Evolutionary conservation across 2,113 vertebrate genomes (phyloP), one percentile per base, ranked within the genome.

Genomic region (Pseudorhombus dupliciocellatus): DNA sequence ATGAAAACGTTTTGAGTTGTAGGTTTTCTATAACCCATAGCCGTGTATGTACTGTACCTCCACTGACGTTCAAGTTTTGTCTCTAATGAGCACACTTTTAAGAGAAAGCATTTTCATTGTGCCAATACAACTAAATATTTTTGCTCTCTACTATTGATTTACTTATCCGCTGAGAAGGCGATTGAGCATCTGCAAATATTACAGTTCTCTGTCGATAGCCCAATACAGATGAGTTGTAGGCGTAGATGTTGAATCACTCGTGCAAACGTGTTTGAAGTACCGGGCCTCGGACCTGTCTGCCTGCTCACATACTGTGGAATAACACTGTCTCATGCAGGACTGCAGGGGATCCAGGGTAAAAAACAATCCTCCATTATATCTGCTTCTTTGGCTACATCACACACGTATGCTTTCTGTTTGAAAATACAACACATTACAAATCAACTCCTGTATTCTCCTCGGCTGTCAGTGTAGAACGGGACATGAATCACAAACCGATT

Each of bases 121-220:
- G 91, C 91, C 91, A 90, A 91, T 84, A 85, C 83, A 84, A 65
- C 62, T 66, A 73, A 63, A 66, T 73, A 66, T 75, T 51, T 18
- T 74, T 79, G 50, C 69, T 70, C 66, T 76, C 59, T 78, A 88
- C 75, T 74, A 85, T 83, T 80, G 81, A 81, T 88, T 80, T 69
- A 66, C 40, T 63, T 61, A 57, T 54, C 54, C 24, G 52, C 66
- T 60, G 55, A 83, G 22, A 54, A 65, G 62, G 40, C 57, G 42
- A 76, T 26, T 70, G 37, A 84, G 66, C 54, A 78, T 61, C 30
- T 71, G 55, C 67, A 79, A 62, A 66, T 58, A n/a, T 67, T 12
- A 42, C 55, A 58, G 28, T 48, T 75, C 55, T 70, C 40, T 72
- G 21, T 72, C 21, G 46, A 52, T 31, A 66, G 51, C 70, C 60